These are phyloP conservation scores for Cheilosia scutellata DNA, from an alignment of 2,888 invertebrate species.

Conservation along the genomic window DNA sequence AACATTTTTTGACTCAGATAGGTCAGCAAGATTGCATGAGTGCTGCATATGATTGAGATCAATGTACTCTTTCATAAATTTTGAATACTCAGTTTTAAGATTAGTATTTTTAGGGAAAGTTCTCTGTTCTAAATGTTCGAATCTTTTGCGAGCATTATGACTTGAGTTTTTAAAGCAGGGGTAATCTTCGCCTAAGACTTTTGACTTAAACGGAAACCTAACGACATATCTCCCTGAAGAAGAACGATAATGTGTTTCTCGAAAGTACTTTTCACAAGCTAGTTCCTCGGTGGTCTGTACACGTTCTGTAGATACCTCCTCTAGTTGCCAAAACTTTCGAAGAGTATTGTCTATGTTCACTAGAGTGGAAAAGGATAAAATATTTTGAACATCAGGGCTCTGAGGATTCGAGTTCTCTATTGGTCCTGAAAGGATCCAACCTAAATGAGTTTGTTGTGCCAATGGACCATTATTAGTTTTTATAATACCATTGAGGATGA, in stretches of 20 bases:
- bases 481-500: slow-evolving; percentile 25
- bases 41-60: too few relatives aligned
- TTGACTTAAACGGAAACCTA: slow-evolving; percentile 21
- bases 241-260: slow-evolving; percentile 28
- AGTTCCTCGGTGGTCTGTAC: not conserved
- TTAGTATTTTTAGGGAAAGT: not conserved
- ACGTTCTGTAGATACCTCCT: slow-evolving; percentile 7
- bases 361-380: slow-evolving; percentile 16
- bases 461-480: slow-evolving; percentile 4
- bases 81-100: slow-evolving; percentile 5
- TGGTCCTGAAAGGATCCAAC: slow-evolving; percentile 28
- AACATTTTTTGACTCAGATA: not conserved
- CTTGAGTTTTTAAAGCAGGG: slow-evolving; percentile 6
- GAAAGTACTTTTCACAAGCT: slow-evolving; percentile 21
- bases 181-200: slow-evolving; percentile 2
- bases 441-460: slow-evolving; percentile 9
- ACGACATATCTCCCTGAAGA: slow-evolving; percentile 19
- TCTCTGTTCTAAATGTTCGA: slow-evolving; percentile 4
- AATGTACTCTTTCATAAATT: slow-evolving; percentile 23
- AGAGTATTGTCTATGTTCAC: slow-evolving; percentile 13
- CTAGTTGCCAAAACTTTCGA: slow-evolving; percentile 23
- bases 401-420: not conserved
- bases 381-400: slow-evolving; percentile 11
- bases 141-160: slow-evolving; percentile 1
- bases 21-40: not conserved